Conservation (phyloP, 2,888 invertebrate genomes). For the Psylliodes chrysocephalus region DNA sequence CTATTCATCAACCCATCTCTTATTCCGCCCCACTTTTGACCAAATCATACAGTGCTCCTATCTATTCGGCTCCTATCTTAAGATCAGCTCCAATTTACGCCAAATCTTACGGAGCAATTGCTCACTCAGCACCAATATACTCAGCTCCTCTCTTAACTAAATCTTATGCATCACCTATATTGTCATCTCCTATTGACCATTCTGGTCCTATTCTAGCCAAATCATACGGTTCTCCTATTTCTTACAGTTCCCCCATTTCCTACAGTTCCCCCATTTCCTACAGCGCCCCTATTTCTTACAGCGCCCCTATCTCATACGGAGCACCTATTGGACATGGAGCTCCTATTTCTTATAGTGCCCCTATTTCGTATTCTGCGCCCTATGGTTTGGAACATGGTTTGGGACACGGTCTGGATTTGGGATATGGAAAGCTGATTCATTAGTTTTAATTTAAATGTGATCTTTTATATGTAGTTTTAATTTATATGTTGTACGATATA, state of each 20-base stretch:
- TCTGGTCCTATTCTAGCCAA: slow-evolving; percentile 14
- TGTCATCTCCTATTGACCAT: slow-evolving; percentile 1
- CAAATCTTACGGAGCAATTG: slow-evolving; percentile 39
- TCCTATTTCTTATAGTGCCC: slow-evolving; percentile 26
- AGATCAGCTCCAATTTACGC: too few relatives aligned
- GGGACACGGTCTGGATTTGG: slow-evolving; percentile 30
- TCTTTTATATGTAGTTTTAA: slow-evolving; percentile 19
- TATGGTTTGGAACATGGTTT: slow-evolving; percentile 16
- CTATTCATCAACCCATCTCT: slow-evolving; percentile 30
- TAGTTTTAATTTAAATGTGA: slow-evolving; percentile 24
- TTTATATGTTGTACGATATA: slow-evolving; percentile 31
- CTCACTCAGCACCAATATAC: slow-evolving; percentile 40
- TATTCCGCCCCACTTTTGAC: slow-evolving; percentile 43
- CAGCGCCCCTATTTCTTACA: slow-evolving; percentile 36
- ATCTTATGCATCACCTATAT: slow-evolving; percentile 26
- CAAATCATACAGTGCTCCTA: slow-evolving; percentile 44
- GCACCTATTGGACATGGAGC: slow-evolving; percentile 22
- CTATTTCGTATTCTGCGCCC: slow-evolving; percentile 40
- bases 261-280: neutral
- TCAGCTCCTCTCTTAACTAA: slow-evolving; percentile 41
- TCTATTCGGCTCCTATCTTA: slow-evolving; percentile 22
- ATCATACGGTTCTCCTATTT: slow-evolving; percentile 9
- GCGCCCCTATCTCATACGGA: slow-evolving; percentile 41
- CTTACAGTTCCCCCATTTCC: neutral
- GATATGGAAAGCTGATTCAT: slow-evolving; percentile 42